Base-by-base conservation (phyloP, 1,140 invertebrate genomes). In the Zaprionus vittiger region DNA sequence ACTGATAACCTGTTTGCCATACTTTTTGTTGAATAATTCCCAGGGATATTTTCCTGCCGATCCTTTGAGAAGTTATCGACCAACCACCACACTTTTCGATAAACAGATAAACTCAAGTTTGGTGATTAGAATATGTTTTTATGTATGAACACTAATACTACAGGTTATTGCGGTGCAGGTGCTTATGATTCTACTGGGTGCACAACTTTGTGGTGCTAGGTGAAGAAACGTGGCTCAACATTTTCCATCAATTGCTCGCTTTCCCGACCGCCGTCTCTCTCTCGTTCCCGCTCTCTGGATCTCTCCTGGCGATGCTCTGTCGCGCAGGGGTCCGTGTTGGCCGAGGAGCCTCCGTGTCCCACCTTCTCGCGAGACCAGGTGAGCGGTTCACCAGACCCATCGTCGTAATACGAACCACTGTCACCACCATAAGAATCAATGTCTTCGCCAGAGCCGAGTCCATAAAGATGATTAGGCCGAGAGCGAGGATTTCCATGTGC, bases 261-360 rank as follows among this genome's bases (percentile, higher is more conserved):
- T 15, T 64, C 68, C 1, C 47, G 15, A 17, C 62, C 59, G 12
- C 24, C 15, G 15, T 75, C 61, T 22, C 55, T 41, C 12, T 69
- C 66, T 2, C 52, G 31, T 22, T 73, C 71, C 5, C 72, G 37
- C 57, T 68, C 15, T 24, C 38, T 4, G 28, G 47, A 20, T 24
- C 11, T 20, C 4, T 59, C 56, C 56, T 60, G 41, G 4, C 63
- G 73, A 17, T 83, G 74, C 38, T 89, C 84, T 5, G 57, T 12
- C 28, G 80, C 77, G 2, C 83, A 87, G 11, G 84, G 83, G 81
- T 87, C 83, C 22, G 65, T 7, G n/a, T 52, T 68, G 7, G 74
- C 28, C 1, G 24, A 11, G 3, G 60, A n/a, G 41, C 37, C 31
- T 34, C 31, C 5, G 31, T 37, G 14, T 55, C 59, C 15, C 9